phyloP scores from a whole-genome alignment of 2,888 invertebrate species.

The Lycophotia porphyrea region DNA sequence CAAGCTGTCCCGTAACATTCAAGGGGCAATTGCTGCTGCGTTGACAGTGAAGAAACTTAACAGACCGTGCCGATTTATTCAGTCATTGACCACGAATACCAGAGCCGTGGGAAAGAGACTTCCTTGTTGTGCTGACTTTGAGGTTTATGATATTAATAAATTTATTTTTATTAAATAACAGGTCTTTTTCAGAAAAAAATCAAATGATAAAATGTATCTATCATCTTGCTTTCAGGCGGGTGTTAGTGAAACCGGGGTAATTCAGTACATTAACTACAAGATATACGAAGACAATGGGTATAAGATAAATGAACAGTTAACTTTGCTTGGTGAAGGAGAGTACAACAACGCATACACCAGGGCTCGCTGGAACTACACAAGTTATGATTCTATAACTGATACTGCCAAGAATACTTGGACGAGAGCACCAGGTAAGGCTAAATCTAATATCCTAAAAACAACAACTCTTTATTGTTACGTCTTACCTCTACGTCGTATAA shows the following conservation, averaged over 20 bases:
- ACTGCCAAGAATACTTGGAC: slow-evolving; percentile 77
- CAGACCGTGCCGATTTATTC: slow-evolving; percentile 91
- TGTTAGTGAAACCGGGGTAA: slow-evolving; percentile 83
- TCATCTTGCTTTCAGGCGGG: slow-evolving; percentile 23
- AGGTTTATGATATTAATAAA: slow-evolving; percentile 70
- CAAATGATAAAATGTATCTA: not conserved
- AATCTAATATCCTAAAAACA: not conserved
- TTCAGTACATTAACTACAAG: slow-evolving; percentile 87
- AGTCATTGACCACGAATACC: slow-evolving; percentile 92
- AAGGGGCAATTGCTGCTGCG: slow-evolving; percentile 91
- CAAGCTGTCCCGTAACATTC: slow-evolving; percentile 91
- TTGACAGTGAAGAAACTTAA: slow-evolving; percentile 91
- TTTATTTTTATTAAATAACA: not conserved
- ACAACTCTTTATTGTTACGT: not conserved
- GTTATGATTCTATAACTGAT: slow-evolving; percentile 74
- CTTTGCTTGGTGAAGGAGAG: slow-evolving; percentile 45
- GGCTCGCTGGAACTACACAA: slow-evolving; percentile 72
- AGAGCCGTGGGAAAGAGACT: slow-evolving; percentile 89
- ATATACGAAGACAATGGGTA: slow-evolving; percentile 88
- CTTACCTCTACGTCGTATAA: too few relatives aligned
- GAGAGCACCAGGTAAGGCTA: slow-evolving; percentile 75
- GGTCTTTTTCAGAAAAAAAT: too few relatives aligned
- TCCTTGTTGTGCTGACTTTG: slow-evolving; percentile 85
- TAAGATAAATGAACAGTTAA: slow-evolving; percentile 72
- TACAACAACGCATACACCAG: slow-evolving; percentile 74